Evolutionary conservation across 2,888 invertebrate genomes (phyloP).

Genomic region (Chrysodeixis includens): DNA sequence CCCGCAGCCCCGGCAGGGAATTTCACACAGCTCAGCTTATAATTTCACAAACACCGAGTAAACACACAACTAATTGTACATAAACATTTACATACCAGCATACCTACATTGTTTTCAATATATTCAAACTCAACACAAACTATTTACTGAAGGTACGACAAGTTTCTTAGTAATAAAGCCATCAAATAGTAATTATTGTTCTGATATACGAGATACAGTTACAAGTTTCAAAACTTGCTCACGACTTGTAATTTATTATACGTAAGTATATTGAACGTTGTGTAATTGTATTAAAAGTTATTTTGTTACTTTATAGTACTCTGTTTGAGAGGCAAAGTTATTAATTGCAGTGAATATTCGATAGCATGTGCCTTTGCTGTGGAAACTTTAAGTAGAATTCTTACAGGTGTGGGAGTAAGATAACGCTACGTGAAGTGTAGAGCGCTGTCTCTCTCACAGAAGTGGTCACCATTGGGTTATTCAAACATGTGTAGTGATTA

Average conservation of each 20-base stretch:
- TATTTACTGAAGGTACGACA: neutral
- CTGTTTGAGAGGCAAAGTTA: neutral
- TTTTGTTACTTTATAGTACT: neutral
- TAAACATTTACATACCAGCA: neutral
- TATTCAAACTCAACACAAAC: neutral
- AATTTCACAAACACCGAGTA: neutral
- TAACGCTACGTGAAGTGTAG: no score
- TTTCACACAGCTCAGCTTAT: neutral
- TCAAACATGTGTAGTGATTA: no score
- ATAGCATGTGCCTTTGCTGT: neutral
- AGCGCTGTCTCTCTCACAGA: no score
- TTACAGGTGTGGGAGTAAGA: no score
- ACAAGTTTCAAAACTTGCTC: slow-evolving; percentile 8
- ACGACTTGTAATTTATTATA: slow-evolving; percentile 14
- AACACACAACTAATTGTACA: neutral
- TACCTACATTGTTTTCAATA: slow-evolving; percentile 1
- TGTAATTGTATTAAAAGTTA: slow-evolving; percentile 1
- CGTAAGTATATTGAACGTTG: neutral
- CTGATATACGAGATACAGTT: slow-evolving; percentile 20
- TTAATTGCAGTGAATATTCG: neutral
- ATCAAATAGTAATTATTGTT: slow-evolving; percentile 23
- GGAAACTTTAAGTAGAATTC: no score
- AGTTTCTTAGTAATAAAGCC: slow-evolving; percentile 22
- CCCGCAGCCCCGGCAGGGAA: no score
- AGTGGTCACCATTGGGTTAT: no score